A percentile compares a stretch with the other conserved stretches of the same genome.
Conservation (phyloP, 2,888 invertebrate species). For the Leucania comma region DNA sequence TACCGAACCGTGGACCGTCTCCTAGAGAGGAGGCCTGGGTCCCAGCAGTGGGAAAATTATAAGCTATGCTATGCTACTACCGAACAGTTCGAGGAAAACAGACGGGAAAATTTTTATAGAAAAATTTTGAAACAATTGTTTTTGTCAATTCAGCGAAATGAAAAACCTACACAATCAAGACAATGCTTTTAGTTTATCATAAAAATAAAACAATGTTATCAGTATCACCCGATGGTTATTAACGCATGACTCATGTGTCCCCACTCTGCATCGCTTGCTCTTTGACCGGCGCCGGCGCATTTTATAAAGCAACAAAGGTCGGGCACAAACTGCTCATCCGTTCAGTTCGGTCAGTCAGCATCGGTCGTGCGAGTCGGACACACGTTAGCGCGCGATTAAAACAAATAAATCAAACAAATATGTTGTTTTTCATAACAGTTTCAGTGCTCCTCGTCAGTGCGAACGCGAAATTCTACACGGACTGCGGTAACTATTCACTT, state of each 20-base stretch:
- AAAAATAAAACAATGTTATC: conserved; percentile 35
- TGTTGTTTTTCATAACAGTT: conserved; percentile 80
- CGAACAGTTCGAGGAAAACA: background rate
- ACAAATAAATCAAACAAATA: conserved; percentile 65
- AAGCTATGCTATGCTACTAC: no score
- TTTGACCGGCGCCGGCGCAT: conserved; percentile 85
- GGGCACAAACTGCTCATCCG: conserved; percentile 75
- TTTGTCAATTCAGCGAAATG: background rate
- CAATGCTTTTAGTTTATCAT: background rate
- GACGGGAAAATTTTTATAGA: background rate
- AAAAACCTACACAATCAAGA: conserved; percentile 4
- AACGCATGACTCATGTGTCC: conserved; percentile 44
- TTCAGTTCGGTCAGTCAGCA: conserved; percentile 74
- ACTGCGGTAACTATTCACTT: conserved; percentile 81
- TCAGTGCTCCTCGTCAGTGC: conserved; percentile 80
- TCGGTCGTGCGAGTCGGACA: conserved; percentile 82
- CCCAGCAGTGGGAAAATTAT: no score
- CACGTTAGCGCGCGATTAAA: conserved; percentile 84
- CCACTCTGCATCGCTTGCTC: conserved; percentile 68
- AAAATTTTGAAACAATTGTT: background rate
- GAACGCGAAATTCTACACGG: conserved; percentile 85
- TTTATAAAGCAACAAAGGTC: conserved; percentile 86
- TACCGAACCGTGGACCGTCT: background rate
- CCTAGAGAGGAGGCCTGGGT: no score
- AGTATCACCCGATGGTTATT: background rate